phyloP scores from a whole-genome alignment of 2,113 vertebrate genomes.

The Pagrus major region DNA sequence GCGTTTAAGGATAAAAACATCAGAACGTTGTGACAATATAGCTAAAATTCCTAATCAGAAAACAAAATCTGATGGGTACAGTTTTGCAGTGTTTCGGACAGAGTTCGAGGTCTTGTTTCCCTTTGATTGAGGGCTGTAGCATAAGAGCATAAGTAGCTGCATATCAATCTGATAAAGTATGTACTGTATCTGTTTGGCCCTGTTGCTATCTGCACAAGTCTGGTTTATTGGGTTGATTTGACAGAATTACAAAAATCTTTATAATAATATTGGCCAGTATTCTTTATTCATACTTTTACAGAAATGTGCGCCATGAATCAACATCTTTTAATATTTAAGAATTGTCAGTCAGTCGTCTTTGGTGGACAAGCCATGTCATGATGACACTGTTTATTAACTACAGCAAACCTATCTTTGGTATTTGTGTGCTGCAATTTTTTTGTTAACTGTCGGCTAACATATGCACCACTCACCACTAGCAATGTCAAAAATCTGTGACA shows the following conservation, averaged over 20 bases:
- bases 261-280: too few relatives aligned
- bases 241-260: background rate
- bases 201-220: background rate
- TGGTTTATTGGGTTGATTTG: background rate
- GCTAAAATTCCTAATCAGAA: background rate
- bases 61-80: background rate
- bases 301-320: background rate
- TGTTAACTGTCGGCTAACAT: background rate
- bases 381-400: background rate
- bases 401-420: background rate
- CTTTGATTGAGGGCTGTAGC: background rate
- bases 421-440: background rate
- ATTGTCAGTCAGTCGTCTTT: background rate
- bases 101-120: background rate
- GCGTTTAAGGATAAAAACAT: background rate
- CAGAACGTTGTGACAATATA: background rate
- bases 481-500: too few relatives aligned
- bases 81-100: too few relatives aligned
- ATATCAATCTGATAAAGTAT: background rate
- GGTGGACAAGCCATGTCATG: background rate
- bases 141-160: background rate
- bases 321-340: background rate
- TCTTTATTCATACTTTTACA: background rate
- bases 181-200: too few relatives aligned
- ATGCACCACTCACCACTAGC: too few relatives aligned